A percentile compares a stretch with the other conserved stretches of the same genome.
Conservation (phyloP, 2,888 invertebrate genomes). For the Xanthostigma xanthostigma region DNA sequence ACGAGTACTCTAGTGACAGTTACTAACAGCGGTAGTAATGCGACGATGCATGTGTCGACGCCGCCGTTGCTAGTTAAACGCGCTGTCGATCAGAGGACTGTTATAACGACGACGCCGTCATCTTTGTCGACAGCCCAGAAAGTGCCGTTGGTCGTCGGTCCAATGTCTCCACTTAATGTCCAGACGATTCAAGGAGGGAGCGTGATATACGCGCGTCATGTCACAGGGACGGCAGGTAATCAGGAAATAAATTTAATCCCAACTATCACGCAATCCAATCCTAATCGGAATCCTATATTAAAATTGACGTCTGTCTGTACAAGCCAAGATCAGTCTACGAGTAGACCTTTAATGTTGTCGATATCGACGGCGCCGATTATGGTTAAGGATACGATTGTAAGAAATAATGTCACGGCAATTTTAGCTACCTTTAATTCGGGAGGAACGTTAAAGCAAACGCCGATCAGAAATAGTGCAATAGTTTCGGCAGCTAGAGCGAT, state of each 20-base stretch:
- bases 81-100: conserved; percentile 5
- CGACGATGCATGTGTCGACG: no score
- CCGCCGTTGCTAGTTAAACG: not conserved
- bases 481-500: no score
- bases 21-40: no score
- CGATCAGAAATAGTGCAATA: no score
- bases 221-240: conserved; percentile 34
- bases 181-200: conserved; percentile 45
- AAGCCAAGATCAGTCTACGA: no score
- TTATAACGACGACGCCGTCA: conserved; percentile 9
- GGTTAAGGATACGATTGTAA: no score
- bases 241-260: conserved; percentile 45
- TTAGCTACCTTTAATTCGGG: no score
- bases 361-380: conserved; percentile 7
- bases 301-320: not conserved
- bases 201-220: conserved; percentile 57
- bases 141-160: conserved; percentile 18
- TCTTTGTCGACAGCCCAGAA: conserved; percentile 9
- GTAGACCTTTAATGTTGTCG: conserved; percentile 4
- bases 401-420: no score
- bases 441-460: no score
- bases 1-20: not conserved
- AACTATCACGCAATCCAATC: conserved; percentile 8
- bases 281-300: conserved; percentile 14
- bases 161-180: conserved; percentile 34